Conservation (phyloP, 2,113 vertebrate genomes). For the Tragelaphus strepsiceros region DNA sequence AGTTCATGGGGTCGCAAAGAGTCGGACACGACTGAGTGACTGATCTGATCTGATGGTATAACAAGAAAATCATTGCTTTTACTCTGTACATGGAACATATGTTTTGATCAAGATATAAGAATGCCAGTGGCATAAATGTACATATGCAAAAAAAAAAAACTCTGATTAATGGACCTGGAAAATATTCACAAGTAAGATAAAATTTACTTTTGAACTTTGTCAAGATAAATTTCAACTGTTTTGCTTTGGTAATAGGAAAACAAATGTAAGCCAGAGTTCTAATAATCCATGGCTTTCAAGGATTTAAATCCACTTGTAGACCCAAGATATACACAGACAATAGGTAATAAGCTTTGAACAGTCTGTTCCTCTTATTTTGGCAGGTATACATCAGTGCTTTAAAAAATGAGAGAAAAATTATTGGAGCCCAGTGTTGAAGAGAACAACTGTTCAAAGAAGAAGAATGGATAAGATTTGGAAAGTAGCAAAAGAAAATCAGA, state of each 20-base stretch:
- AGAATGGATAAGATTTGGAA: not conserved
- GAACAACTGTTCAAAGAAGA: constrained; percentile 7
- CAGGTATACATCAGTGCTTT: not conserved
- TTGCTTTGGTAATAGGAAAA: not conserved
- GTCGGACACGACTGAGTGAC: no score
- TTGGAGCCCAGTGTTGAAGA: not conserved
- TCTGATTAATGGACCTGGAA: not conserved
- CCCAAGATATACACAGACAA: constrained; percentile 23
- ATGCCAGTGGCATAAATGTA: not conserved
- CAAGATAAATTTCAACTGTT: constrained; percentile 2
- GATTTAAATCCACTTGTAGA: not conserved
- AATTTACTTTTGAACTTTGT: constrained; percentile 11
- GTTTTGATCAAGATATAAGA: not conserved
- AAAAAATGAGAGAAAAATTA: not conserved
- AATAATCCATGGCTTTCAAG: not conserved
- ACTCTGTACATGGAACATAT: not conserved
- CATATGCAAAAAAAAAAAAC: not conserved
- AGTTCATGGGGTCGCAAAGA: no score
- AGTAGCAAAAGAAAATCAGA: constrained; percentile 3
- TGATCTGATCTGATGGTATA: not conserved
- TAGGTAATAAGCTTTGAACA: not conserved
- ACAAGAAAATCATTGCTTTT: not conserved
- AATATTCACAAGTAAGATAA: not conserved
- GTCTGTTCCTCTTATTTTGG: not conserved
- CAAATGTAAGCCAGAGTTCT: not conserved